These are phyloP conservation scores for Rhopalosiphum maidis DNA, from an alignment of 1,140 invertebrate species.

Conservation along the genomic window DNA sequence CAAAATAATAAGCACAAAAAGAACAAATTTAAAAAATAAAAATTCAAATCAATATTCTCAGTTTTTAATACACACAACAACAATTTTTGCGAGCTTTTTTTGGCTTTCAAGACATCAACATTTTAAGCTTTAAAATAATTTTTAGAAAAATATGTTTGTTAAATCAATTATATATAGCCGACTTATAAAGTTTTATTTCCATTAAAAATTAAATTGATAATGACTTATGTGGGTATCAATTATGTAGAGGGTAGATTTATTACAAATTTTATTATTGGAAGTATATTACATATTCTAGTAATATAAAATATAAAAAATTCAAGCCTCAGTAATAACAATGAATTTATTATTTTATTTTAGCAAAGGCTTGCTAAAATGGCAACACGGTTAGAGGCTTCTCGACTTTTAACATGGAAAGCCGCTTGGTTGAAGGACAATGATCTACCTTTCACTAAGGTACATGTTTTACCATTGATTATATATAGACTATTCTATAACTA, in stretches of 20 bases:
- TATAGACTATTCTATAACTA: too few species aligned
- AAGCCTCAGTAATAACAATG: not conserved
- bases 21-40: not conserved
- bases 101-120: not conserved
- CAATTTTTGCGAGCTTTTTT: not conserved
- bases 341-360: constrained; percentile 56
- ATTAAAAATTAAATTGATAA: not conserved
- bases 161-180: not conserved
- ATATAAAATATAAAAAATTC: not conserved
- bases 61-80: not conserved
- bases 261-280: not conserved
- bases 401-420: constrained; percentile 69
- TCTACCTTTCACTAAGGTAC: constrained; percentile 68
- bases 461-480: too few species aligned
- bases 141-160: not conserved
- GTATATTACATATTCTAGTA: not conserved
- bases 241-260: not conserved
- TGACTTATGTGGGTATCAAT: not conserved
- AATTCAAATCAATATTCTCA: not conserved
- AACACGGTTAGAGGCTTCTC: constrained; percentile 65
- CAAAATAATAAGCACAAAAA: not conserved
- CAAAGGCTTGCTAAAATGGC: constrained; percentile 69
- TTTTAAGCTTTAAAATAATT: not conserved
- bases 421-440: constrained; percentile 68
- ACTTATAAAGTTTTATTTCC: not conserved